A percentile compares a stretch with the other conserved stretches of the same genome.
Conservation (phyloP, 2,797 vertebrate genomes). For the Sebastes melanostomus region DNA sequence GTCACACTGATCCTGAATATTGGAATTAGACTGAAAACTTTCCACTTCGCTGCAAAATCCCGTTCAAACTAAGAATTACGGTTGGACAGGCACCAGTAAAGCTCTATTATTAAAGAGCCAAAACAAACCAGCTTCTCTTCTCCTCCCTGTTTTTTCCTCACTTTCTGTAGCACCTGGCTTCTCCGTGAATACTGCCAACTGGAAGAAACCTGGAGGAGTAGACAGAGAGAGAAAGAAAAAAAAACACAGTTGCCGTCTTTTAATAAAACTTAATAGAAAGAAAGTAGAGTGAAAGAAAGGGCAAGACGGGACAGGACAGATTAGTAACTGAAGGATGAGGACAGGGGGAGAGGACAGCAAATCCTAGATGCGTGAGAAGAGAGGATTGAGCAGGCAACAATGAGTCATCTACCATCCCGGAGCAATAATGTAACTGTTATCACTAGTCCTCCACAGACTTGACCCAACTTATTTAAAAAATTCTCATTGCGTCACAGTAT, state of each 20-base stretch:
- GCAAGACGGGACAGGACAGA: constrained; percentile 5
- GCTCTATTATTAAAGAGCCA: constrained; percentile 28
- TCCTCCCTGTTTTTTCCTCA: background rate
- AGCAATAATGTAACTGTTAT: constrained; percentile 42
- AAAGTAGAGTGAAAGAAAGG: constrained; percentile 6
- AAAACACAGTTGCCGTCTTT: background rate
- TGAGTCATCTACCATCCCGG: constrained; percentile 61
- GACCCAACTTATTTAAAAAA: background rate
- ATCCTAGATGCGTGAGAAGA: constrained; percentile 58
- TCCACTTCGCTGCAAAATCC: constrained; percentile 17
- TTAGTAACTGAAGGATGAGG: background rate
- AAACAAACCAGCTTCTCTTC: constrained; percentile 31
- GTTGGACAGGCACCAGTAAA: constrained; percentile 35
- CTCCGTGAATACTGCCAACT: constrained; percentile 8
- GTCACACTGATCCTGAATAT: background rate
- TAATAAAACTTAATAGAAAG: constrained; percentile 4
- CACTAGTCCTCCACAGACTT: constrained; percentile 35
- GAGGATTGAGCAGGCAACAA: constrained; percentile 12
- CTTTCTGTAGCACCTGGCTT: constrained; percentile 29
- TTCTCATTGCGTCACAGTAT: background rate
- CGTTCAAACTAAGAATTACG: constrained; percentile 8
- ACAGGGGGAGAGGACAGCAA: constrained; percentile 9
- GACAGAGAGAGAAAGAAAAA: background rate
- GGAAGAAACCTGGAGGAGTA: background rate
- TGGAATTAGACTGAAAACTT: constrained; percentile 10